Conservation (phyloP, 2,113 vertebrate species). For the Sebastes schlegelii region DNA sequence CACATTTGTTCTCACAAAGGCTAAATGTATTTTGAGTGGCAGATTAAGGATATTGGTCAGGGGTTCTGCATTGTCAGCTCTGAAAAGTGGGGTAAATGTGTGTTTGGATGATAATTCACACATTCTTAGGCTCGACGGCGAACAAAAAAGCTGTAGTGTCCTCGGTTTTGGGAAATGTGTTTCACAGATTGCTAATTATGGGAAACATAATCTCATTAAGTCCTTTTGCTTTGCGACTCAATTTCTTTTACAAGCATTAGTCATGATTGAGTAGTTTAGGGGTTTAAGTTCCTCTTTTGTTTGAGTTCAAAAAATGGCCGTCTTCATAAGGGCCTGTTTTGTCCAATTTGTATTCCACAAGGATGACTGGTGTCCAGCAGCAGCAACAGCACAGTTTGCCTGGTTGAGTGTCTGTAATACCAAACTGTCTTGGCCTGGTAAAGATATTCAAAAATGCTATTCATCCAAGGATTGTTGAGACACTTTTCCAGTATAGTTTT, state of each 20-base stretch:
- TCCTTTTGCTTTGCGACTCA: constrained; percentile 73
- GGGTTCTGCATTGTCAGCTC: constrained; percentile 79
- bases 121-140: constrained; percentile 75
- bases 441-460: constrained; percentile 13
- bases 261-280: constrained; percentile 74
- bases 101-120: constrained; percentile 85
- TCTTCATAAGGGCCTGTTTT: constrained; percentile 53
- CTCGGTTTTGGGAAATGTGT: constrained; percentile 66
- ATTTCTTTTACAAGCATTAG: constrained; percentile 75
- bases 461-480: background rate
- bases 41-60: constrained; percentile 82
- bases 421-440: constrained; percentile 11
- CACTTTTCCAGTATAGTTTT: background rate
- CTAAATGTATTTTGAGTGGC: constrained; percentile 80
- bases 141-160: constrained; percentile 58
- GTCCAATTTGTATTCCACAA: constrained; percentile 55
- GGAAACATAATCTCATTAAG: constrained; percentile 78
- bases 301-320: constrained; percentile 51
- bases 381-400: constrained; percentile 30
- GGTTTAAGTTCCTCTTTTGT: constrained; percentile 72
- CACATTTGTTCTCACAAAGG: constrained; percentile 86
- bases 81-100: constrained; percentile 83
- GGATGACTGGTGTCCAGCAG: constrained; percentile 46
- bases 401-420: constrained; percentile 24
- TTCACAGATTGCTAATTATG: constrained; percentile 78